Evolutionary conservation across 2,113 vertebrate species (phyloP), one percentile per base, ranked within the genome.

Genomic region (Ciconia boyciana): DNA sequence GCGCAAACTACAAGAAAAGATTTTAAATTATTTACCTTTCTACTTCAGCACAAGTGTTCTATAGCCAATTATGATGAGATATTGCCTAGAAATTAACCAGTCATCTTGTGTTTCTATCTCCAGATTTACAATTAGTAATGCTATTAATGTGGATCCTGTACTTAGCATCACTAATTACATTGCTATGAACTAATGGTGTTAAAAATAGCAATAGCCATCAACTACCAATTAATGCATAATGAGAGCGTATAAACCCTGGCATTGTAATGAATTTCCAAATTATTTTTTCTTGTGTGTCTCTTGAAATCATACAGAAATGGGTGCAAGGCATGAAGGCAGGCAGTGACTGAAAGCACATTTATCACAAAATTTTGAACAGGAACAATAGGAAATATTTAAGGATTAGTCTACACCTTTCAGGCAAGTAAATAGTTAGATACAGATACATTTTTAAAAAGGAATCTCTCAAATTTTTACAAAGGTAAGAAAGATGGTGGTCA

Each of bases 181-280:
- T 98, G 98, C 98, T 98, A 98, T 98, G 98, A 98, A 98, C 98
- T 98, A 98, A 98, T 98, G 98, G 97, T 97, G 98, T 98, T 98
- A 98, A 98, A 98, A 98, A 98, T 98, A 98, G 98, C 98, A 98
- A 98, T 98, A 98, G 98, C 98, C 98, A 98, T 98, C 98, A 98
- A 98, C 98, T 98, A 98, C 98, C 98, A 98, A 98, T 98, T 98
- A 98, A 98, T 98, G 98, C 98, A 98, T 98, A 98, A 98, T 98
- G 98, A 98, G 98, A 98, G 86, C 96, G 15, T 98, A 98, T 98
- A 98, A 98, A 98, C 96, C 95, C 96, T 98, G 98, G 97, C 98
- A 98, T 98, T 98, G 98, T 98, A 98, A 98, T 98, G 98, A 98
- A 98, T 98, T 98, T 98, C 90, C 97, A 98, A 98, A 98, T 98